Evolutionary conservation across 2,888 invertebrate genomes (phyloP).

Genomic region (Latrodectus hesperus): DNA sequence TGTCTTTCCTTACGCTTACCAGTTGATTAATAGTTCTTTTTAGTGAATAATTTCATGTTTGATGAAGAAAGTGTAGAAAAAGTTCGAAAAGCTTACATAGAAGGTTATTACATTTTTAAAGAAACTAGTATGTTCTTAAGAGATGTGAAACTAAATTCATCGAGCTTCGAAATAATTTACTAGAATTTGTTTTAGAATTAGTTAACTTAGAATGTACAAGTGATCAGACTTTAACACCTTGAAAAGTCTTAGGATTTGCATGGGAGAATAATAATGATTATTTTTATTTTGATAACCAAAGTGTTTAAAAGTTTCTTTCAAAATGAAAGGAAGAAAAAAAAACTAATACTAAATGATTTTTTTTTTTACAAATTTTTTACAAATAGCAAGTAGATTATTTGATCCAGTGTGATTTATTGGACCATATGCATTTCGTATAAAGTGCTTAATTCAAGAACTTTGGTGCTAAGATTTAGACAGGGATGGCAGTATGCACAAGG

Average conservation of each 20-base stretch:
- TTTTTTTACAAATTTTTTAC: too few species aligned
- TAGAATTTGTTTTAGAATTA: background rate
- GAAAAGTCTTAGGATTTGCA: background rate
- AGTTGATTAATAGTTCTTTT: too few species aligned
- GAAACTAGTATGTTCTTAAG: background rate
- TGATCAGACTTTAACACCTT: too few species aligned
- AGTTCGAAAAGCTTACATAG: background rate
- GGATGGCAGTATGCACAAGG: background rate
- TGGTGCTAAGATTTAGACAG: background rate
- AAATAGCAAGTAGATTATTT: conserved; percentile 1
- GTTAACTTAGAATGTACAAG: background rate
- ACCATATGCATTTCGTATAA: background rate
- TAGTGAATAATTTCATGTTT: too few species aligned
- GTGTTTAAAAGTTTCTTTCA: background rate
- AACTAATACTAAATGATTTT: too few species aligned
- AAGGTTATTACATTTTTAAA: background rate
- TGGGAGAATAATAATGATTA: background rate
- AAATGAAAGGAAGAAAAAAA: too few species aligned
- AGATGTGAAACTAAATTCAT: background rate
- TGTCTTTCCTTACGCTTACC: too few species aligned
- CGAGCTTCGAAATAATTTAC: background rate
- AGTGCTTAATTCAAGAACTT: conserved; percentile 11
- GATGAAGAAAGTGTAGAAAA: background rate
- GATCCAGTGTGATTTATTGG: conserved; percentile 5
- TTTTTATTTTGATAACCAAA: background rate